Conservation (phyloP, 1,140 invertebrate species). For the Caenorhabditis briggsae region DNA sequence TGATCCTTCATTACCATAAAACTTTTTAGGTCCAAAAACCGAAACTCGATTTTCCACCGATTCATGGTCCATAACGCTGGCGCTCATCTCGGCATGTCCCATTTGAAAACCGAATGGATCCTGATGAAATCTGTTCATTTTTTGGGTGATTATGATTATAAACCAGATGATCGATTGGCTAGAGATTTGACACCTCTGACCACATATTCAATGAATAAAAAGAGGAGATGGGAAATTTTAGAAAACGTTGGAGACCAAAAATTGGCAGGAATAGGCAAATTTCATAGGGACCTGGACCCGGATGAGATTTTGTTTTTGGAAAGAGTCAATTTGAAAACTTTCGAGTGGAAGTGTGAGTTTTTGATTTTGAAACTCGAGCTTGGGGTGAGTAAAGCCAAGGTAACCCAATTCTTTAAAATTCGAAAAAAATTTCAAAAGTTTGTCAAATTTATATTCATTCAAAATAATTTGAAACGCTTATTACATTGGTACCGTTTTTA, state of each 20-base stretch:
- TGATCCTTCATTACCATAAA: neutral
- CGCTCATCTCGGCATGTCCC: neutral
- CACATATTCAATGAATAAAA: neutral
- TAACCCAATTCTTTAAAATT: too few relatives aligned
- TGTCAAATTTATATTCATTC: too few relatives aligned
- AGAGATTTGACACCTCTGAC: conserved; percentile 2
- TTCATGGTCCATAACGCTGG: neutral
- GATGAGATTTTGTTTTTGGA: conserved; percentile 6
- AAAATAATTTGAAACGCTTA: too few relatives aligned
- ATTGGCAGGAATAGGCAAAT: neutral
- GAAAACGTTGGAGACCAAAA: neutral
- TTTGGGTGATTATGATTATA: neutral
- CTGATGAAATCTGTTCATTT: conserved; percentile 23
- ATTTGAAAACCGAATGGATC: neutral
- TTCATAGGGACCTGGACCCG: neutral
- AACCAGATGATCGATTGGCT: neutral
- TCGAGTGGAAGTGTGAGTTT: conserved; percentile 24
- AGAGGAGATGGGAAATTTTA: conserved; percentile 14
- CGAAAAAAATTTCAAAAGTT: too few relatives aligned
- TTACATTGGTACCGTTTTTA: too few relatives aligned
- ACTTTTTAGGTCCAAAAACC: neutral
- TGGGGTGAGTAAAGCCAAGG: too few relatives aligned
- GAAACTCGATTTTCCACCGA: neutral
- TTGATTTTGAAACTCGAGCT: neutral
- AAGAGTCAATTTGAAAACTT: conserved; percentile 18